Evolutionary conservation across 1,140 invertebrate genomes (phyloP), one percentile per base, ranked within the genome.

Genomic region (Dendrolimus punctatus): DNA sequence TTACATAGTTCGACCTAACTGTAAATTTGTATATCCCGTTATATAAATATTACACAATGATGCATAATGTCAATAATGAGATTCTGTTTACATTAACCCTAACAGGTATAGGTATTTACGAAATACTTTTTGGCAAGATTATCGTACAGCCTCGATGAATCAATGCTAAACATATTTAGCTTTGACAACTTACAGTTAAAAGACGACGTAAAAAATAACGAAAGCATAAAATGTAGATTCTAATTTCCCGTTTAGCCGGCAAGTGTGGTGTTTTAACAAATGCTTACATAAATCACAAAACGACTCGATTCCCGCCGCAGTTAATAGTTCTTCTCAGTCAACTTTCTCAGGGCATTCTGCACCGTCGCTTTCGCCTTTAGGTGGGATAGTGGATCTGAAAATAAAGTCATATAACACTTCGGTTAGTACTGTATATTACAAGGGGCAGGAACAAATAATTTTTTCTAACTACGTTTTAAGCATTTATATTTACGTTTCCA

Each of bases 361-460:
- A 86, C 81, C 49, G 81, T 86, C 76, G 78, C 80, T 66, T 84
- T 85, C 80, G 83, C 81, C 69, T 85, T 86, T 76, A 81, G 78
- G 51, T 85, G 81, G 44, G 80, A 74, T 66, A 86, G 65, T 68
- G 80, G 81, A 82, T 85, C 83, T 86, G 81, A 69, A 86, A 60
- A 41, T 45, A 45, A 45, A 45, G 43, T 45, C 5, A 23, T 50
- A 57, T 57, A 46, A 57, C 10, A 42, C 42, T 23, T 6, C 23
- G 41, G 47, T 49, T 50, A 49, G 23, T 23, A 23, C 23, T 23
- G 23, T 23, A 23, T 23, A 23, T 23, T 23, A 23, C 23, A 2
- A 23, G 1, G 23, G 23, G 23, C 23, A 3, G 23, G 23, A 23
- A 23, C 23, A 23, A 23, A 2, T 23, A 23, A 1, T 23, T 23